A percentile compares a stretch with the other conserved stretches of the same genome.
These are phyloP conservation scores for Anguilla megastoma DNA, from an alignment of 2,797 vertebrate genomes.

Conservation along the genomic window DNA sequence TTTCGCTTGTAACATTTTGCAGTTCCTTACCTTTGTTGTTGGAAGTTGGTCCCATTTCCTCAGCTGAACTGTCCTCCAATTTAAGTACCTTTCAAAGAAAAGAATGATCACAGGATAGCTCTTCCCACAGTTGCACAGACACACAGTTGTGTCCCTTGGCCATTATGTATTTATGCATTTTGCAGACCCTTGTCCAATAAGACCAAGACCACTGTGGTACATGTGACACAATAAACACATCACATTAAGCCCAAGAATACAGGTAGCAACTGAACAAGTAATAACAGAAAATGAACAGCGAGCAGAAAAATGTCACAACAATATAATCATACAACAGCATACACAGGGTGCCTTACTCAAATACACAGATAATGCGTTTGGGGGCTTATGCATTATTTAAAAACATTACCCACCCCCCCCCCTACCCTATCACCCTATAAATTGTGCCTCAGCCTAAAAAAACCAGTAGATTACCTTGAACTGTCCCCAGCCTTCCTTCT, in stretches of 20 bases:
- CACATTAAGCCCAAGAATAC: neutral
- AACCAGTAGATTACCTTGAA: neutral
- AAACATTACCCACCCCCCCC: neutral
- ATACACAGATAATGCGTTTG: neutral
- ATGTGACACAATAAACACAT: neutral
- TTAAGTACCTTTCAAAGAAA: neutral
- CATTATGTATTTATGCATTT: neutral
- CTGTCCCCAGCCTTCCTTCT: slow-evolving; percentile 14
- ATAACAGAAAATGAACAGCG: neutral
- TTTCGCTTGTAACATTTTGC: neutral
- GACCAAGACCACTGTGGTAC: neutral
- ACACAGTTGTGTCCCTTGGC: neutral
- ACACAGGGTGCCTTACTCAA: neutral
- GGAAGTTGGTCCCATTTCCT: neutral
- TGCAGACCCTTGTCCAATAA: neutral
- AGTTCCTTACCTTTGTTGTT: neutral
- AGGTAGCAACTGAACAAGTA: neutral
- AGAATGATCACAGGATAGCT: neutral
- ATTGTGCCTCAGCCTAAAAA: neutral
- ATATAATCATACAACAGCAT: no score
- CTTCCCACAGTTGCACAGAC: neutral
- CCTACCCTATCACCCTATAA: neutral
- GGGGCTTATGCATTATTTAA: neutral
- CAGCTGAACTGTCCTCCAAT: neutral
- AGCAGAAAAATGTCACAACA: no score